Evolutionary conservation across 92 coral and sea anemone genomes (phyloP).

Genomic region (Palythoa grandis): DNA sequence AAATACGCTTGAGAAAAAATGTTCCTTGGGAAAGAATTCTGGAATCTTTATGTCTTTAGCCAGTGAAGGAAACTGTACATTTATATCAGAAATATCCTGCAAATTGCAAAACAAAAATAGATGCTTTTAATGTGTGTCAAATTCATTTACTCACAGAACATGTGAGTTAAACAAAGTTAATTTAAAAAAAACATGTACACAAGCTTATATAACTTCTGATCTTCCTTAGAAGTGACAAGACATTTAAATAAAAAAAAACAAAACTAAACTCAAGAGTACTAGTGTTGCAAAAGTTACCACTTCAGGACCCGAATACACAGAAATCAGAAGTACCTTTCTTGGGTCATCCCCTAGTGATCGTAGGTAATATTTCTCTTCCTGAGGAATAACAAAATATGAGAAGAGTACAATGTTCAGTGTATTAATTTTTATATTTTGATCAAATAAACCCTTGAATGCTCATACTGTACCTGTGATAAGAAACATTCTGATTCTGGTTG

Average conservation of each 20-base stretch:
- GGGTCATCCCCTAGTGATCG: slow-evolving; percentile 91
- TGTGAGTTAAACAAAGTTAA: background rate
- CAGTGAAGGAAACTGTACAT: slow-evolving; percentile 73
- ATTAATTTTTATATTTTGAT: background rate
- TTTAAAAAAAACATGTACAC: too few relatives aligned
- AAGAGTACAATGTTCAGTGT: background rate
- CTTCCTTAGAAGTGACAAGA: too few relatives aligned
- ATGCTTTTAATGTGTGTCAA: background rate
- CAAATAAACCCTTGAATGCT: background rate
- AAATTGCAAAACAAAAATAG: background rate
- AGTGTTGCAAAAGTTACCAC: background rate
- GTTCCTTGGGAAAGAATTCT: slow-evolving; percentile 75
- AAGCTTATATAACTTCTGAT: too few relatives aligned
- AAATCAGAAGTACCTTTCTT: slow-evolving; percentile 64
- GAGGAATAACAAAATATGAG: background rate
- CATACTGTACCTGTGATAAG: slow-evolving; percentile 60
- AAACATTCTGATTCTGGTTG: slow-evolving; percentile 77
- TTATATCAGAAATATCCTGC: slow-evolving; percentile 82
- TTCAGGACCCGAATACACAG: background rate
- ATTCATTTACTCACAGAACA: background rate
- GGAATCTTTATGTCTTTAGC: slow-evolving; percentile 83
- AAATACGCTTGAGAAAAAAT: slow-evolving; percentile 87
- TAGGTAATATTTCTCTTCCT: slow-evolving; percentile 83
- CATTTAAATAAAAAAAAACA: too few relatives aligned
- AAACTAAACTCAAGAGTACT: background rate